phyloP scores from a whole-genome alignment of 2,797 vertebrate genomes.

The Ceryle rudis region DNA sequence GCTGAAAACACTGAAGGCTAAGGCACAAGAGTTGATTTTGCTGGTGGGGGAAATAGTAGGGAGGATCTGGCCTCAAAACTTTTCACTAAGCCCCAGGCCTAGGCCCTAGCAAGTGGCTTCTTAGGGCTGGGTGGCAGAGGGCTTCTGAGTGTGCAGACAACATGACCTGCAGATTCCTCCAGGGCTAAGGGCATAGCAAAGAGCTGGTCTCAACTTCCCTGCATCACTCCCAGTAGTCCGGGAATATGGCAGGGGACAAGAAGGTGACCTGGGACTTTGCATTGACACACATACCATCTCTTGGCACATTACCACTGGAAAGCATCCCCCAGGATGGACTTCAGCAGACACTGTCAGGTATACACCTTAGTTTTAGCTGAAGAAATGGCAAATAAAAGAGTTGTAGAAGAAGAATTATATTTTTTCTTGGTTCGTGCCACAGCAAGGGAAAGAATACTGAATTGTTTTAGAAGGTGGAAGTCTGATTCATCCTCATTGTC shows the following conservation, averaged over 20 bases:
- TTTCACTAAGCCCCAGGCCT: not conserved
- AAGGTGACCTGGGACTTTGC: not conserved
- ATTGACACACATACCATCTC: not conserved
- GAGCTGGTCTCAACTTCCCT: not conserved
- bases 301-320: not conserved
- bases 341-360: not conserved
- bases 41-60: not conserved
- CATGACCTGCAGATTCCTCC: not conserved
- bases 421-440: conserved; percentile 44
- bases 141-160: not conserved
- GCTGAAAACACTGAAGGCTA: not conserved
- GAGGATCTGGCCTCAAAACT: not conserved
- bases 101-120: not conserved
- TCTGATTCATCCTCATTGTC: conserved; percentile 69
- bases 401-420: conserved; percentile 43
- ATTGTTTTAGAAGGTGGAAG: conserved; percentile 48
- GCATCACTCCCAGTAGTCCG: not conserved
- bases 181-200: not conserved
- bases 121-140: not conserved
- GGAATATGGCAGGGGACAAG: not conserved
- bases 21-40: not conserved
- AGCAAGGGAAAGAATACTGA: conserved; percentile 47
- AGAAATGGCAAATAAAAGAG: not conserved
- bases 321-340: not conserved
- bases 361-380: not conserved